Percentiles rank a stretch among this genome's conserved stretches.
phyloP scores from a whole-genome alignment of 2,888 invertebrate species.

The Chelonus formosanus region DNA sequence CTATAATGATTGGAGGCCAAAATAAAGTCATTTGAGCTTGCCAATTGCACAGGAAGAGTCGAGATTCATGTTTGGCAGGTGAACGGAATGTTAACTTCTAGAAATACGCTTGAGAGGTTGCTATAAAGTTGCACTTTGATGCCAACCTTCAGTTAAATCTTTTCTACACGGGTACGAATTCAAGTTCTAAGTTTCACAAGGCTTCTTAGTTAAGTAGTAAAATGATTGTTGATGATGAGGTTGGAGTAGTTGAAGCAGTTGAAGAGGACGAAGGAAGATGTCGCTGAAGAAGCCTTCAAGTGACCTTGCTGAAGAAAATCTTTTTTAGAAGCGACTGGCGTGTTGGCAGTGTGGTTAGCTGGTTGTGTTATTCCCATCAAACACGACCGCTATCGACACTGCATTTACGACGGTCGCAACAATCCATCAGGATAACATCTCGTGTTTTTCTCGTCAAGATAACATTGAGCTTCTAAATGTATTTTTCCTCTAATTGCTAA shows the following conservation, averaged over 20 bases:
- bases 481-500: too few species aligned
- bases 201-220: neutral
- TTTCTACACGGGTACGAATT: neutral
- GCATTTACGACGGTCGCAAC: constrained; percentile 76
- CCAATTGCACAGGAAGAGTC: constrained; percentile 15
- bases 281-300: constrained; percentile 21
- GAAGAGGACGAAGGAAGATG: constrained; percentile 27
- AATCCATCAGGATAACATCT: constrained; percentile 31
- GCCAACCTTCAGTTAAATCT: constrained; percentile 17
- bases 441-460: too few species aligned
- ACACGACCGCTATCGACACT: constrained; percentile 97
- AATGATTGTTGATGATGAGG: neutral
- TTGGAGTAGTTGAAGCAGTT: constrained; percentile 1
- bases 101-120: constrained; percentile 15
- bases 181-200: neutral
- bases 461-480: too few species aligned
- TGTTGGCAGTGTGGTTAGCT: constrained; percentile 99
- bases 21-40: constrained; percentile 3
- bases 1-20: neutral
- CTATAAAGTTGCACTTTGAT: neutral
- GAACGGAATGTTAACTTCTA: constrained; percentile 19
- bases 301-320: constrained; percentile 18
- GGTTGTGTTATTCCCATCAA: constrained; percentile 80
- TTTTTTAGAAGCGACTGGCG: constrained; percentile 67
- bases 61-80: constrained; percentile 26